Evolutionary conservation across 2,888 invertebrate genomes (phyloP).

Genomic region (Physocephala rufipes): DNA sequence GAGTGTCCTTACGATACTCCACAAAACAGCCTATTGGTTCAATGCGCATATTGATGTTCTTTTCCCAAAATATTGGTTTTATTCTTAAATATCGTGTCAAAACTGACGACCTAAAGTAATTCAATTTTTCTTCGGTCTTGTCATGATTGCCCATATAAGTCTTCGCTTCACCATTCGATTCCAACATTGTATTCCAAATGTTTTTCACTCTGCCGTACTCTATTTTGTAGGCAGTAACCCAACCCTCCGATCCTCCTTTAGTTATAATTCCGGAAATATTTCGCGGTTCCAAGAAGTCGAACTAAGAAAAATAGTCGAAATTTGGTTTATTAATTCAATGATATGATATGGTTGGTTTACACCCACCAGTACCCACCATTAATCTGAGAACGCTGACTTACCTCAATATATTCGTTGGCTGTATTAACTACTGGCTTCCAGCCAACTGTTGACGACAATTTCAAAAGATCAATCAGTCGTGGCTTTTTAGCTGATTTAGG

Average conservation of each 20-base stretch:
- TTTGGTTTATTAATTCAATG: neutral
- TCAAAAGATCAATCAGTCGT: constrained; percentile 58
- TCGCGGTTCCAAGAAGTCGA: constrained; percentile 80
- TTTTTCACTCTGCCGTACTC: constrained; percentile 77
- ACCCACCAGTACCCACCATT: neutral
- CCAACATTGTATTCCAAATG: constrained; percentile 76
- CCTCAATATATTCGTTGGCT: constrained; percentile 76
- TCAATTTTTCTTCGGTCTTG: constrained; percentile 69
- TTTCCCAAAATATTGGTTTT: constrained; percentile 77
- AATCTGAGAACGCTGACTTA: constrained; percentile 50
- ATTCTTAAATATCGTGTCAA: constrained; percentile 77
- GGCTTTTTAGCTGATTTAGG: constrained; percentile 53
- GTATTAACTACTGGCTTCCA: constrained; percentile 77
- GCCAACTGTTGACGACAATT: constrained; percentile 65
- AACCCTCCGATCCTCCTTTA: constrained; percentile 75
- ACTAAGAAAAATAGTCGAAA: constrained; percentile 57
- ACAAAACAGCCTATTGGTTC: constrained; percentile 83
- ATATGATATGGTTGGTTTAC: neutral
- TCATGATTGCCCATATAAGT: constrained; percentile 81
- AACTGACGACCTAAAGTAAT: constrained; percentile 78
- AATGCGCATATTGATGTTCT: constrained; percentile 76
- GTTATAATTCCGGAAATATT: constrained; percentile 82
- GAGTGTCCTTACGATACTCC: constrained; percentile 71
- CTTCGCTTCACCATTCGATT: constrained; percentile 68
- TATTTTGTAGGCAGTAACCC: constrained; percentile 80